Base-by-base conservation (phyloP, 2,888 invertebrate genomes). In the Heliconius ethilla region DNA sequence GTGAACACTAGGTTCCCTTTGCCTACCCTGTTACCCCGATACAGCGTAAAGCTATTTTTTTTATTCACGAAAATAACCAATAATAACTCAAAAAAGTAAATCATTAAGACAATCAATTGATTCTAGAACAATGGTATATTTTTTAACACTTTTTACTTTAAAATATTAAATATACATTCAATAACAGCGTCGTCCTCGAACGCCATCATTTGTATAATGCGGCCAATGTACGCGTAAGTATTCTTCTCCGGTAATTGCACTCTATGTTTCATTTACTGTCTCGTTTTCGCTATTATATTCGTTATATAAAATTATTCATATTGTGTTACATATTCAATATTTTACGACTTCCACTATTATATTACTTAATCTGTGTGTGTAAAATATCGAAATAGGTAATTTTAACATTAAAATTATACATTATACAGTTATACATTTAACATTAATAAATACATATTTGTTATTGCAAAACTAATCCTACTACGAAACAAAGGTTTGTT, bases 171-270 rank as follows among this genome's bases (percentile, higher is more conserved):
- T 27, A 66, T 33, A 66, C 40, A 40, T 33, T 66, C 66, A 66
- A 66, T 66, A 66, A 66, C 22, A 66, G 33, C 33, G 29, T 18
- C 51, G 51, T 22, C 66, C 22, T 66, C 22, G 66, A 33, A 33
- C 10, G 22, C 33, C 33, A 33, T 66, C 10, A 66, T 51, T 51
- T 33, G 66, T 29, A n/a, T 33, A 67, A 67, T 40, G 67, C 67
- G 67, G 67, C 67, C 67, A 67, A 67, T 40, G 67, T 67, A 67
- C 67, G 67, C 13, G 11, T 67, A 67, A 67, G 67, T 40, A 13
- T 67, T 40, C 67, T 67, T 67, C 67, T 67, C 37, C 25, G n/a
- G 67, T 37, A 40, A 67, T 67, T 67, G 67, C 37, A 67, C 67
- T 67, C 40, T 67, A 66, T 33, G 37, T 67, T 40, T 67, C 67